Evolutionary conservation across 2,113 vertebrate genomes (phyloP), one percentile per base, ranked within the genome.

Genomic region (Nibea coibor): DNA sequence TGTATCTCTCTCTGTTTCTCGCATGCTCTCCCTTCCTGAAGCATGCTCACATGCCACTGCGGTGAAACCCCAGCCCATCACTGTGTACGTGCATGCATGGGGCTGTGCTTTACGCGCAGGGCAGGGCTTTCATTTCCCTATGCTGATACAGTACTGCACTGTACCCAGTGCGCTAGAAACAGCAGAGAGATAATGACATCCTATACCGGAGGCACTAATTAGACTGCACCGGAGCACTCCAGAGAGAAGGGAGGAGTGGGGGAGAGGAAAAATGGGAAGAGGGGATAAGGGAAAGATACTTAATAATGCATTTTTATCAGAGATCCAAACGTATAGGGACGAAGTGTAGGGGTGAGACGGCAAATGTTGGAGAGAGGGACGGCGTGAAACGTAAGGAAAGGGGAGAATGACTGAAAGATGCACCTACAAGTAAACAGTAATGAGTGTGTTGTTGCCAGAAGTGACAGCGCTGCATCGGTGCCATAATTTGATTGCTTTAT

Each of bases 201-300:
- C 88, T 91, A 90, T 85, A 92, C 91, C 79, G 56, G 82, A 86
- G 93, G 90, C 91, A 91, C 91, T 92, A 92, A 93, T 94, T 93
- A 93, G 87, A 87, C 91, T 88, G 82, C 84, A 91, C 87, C 15
- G 70, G 75, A 88, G 88, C n/a, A 66, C 83, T 89, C 85, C 78
- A 80, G 80, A 90, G 88, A 87, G 75, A 80, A 47, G 45, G 61
- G 22, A 56, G 58, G 51, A 59, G 64, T 58, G 54, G 31, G 58
- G 50, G 56, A 73, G n/a, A n/a, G n/a, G n/a, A n/a, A n/a, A n/a
- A n/a, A 64, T 26, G 59, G 68, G 54, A 54, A 82, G 53, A 48
- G 54, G 39, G 75, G 50, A 80, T 65, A 66, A 53, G 47, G 58
- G 61, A 69, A 81, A 83, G 59, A 71, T 67, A 81, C 67, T 91